Conservation (phyloP, 2,888 invertebrate genomes). For the Nudaria mundana region DNA sequence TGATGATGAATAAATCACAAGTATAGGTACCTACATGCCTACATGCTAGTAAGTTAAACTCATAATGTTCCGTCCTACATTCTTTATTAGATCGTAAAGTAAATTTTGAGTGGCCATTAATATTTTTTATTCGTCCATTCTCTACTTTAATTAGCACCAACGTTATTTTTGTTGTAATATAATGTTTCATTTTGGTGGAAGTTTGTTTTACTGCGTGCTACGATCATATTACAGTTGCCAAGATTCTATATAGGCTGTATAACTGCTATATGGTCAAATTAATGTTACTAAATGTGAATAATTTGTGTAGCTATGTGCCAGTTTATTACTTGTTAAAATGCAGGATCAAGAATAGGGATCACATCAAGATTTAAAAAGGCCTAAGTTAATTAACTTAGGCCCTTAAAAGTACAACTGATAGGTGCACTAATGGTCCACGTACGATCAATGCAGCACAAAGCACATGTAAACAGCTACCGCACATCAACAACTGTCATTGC, state of each 20-base stretch:
- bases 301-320: neutral
- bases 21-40: too few relatives aligned
- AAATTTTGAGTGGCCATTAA: conserved; percentile 34
- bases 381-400: too few relatives aligned
- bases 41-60: conserved; percentile 17
- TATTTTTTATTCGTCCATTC: conserved; percentile 34
- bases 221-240: conserved; percentile 21
- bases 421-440: too few relatives aligned
- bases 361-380: too few relatives aligned
- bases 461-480: too few relatives aligned
- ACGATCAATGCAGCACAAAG: too few relatives aligned
- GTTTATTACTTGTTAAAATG: neutral
- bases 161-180: conserved; percentile 32
- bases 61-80: conserved; percentile 28
- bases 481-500: too few relatives aligned
- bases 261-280: neutral
- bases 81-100: conserved; percentile 34
- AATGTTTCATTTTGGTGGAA: conserved; percentile 28
- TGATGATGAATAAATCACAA: too few relatives aligned
- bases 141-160: conserved; percentile 35
- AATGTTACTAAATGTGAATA: neutral
- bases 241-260: conserved; percentile 8
- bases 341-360: neutral
- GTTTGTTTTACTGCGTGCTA: conserved; percentile 26
- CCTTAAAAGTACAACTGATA: too few relatives aligned